Conservation (phyloP, 2,113 vertebrate species). For the Mionectes macconnelli region DNA sequence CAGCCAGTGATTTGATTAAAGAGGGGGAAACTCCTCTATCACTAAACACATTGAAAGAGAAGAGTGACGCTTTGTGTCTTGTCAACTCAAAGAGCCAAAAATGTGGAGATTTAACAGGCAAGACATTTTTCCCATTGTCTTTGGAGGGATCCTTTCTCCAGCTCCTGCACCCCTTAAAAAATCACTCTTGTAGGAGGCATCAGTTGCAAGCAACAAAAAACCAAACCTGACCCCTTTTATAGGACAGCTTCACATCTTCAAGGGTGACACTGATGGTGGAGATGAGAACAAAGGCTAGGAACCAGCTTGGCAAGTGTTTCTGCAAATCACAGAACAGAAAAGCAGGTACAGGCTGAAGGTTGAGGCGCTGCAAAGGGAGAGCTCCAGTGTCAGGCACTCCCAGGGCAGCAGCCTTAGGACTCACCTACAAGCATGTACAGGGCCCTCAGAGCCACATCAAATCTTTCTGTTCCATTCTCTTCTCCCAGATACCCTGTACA, state of each 20-base stretch:
- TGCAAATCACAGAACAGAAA: background rate
- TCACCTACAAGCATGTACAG: accelerated
- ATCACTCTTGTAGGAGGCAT: background rate
- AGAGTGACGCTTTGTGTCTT: background rate
- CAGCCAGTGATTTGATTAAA: background rate
- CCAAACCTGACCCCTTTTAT: background rate
- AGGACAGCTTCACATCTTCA: background rate
- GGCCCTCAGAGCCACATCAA: background rate
- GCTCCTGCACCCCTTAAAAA: background rate
- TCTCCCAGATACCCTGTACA: background rate
- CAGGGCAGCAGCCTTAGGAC: background rate
- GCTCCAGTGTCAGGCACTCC: background rate
- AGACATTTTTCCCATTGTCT: background rate
- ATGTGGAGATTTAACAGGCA: background rate
- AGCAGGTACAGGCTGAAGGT: background rate
- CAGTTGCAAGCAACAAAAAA: background rate
- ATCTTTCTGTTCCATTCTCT: background rate
- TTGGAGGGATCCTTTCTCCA: background rate
- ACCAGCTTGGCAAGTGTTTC: background rate
- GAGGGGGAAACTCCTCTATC: background rate
- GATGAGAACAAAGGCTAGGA: background rate
- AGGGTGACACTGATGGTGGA: background rate
- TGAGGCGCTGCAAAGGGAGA: accelerated
- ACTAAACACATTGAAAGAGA: background rate
- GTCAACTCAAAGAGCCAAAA: background rate